Evolutionary conservation across 2,113 vertebrate genomes (phyloP), one percentile per base, ranked within the genome.

Genomic region (Xenopus borealis): DNA sequence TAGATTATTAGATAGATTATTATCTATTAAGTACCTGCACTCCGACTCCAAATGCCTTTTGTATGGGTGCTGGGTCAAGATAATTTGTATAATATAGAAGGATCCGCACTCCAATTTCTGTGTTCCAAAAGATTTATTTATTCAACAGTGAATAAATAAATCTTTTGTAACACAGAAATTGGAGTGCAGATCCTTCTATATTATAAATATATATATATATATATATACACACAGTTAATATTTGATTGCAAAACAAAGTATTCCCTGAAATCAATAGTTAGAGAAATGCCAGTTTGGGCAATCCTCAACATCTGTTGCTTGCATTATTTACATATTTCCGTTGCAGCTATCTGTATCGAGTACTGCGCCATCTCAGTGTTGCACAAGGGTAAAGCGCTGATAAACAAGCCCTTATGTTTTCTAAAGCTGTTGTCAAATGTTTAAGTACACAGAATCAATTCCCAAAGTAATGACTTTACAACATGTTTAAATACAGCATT

Each of bases 321-420:
- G 52, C 67, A 27, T 70, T 62, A 63, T 63, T 52, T 72, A 30
- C 70, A 72, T 19, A 20, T 70, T 50, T 57, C 46, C 5, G 33
- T 27, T 33, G 47, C 45, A 23, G 45, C 47, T 61, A 23, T 47
- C 53, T 20, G 55, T 44, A 16, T 11, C 23, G 33, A 57, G 62
- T n/a, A 45, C 18, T 12, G 14, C 53, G 66, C 14, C 45, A 20
- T 57, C 30, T 5, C 30, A 52, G 19, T 30, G 52, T 11, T 57
- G 59, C 12, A 16, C 68, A 45, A 11, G 11, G 53, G 12, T 59
- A 59, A 19, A 59, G n/a, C 17, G 9, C 17, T 19, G 68, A 17
- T 47, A 44, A 58, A 70, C 53, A 59, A n/a, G n/a, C 7, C 33
- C 53, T 70, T 70, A 45, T 70, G 68, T 44, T 57, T 57, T 40